Conservation (phyloP, 2,797 vertebrate species). For the Synanceia verrucosa region DNA sequence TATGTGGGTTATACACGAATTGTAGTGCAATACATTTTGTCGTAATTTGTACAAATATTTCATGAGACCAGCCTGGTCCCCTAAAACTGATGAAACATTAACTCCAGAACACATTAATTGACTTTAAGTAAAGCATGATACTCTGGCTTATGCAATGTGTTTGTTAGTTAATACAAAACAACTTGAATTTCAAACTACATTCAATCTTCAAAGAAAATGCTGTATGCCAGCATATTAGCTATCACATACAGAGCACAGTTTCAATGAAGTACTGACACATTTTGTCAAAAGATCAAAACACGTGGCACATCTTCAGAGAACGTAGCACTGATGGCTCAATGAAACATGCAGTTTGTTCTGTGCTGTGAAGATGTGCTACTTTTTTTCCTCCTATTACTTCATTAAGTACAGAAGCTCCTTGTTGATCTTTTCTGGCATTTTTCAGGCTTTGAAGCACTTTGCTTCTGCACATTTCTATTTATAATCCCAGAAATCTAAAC, state of each 20-base stretch:
- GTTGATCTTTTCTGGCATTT: background rate
- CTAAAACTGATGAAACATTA: background rate
- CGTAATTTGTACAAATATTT: too few species aligned
- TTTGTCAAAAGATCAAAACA: constrained; percentile 51
- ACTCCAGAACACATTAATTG: background rate
- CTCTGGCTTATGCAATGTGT: background rate
- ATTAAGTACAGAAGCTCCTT: constrained; percentile 26
- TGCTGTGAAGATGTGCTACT: constrained; percentile 37
- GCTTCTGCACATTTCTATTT: constrained; percentile 2
- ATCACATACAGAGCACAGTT: constrained; percentile 5
- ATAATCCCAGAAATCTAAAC: background rate
- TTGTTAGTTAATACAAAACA: background rate
- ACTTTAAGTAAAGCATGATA: background rate
- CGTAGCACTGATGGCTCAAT: constrained; percentile 12
- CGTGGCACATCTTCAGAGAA: constrained; percentile 39
- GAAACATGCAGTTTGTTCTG: constrained; percentile 19
- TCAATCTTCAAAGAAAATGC: constrained; percentile 33
- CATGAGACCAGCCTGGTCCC: too few species aligned
- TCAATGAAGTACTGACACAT: constrained; percentile 46
- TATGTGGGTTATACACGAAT: too few species aligned
- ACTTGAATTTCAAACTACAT: background rate
- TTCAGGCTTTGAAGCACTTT: constrained; percentile 30
- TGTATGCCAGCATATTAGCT: constrained; percentile 6
- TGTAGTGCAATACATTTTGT: too few species aligned
- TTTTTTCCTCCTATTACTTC: constrained; percentile 42